These are phyloP conservation scores for Tanypteryx hageni DNA, from an alignment of 2,888 invertebrate species.

Conservation along the genomic window DNA sequence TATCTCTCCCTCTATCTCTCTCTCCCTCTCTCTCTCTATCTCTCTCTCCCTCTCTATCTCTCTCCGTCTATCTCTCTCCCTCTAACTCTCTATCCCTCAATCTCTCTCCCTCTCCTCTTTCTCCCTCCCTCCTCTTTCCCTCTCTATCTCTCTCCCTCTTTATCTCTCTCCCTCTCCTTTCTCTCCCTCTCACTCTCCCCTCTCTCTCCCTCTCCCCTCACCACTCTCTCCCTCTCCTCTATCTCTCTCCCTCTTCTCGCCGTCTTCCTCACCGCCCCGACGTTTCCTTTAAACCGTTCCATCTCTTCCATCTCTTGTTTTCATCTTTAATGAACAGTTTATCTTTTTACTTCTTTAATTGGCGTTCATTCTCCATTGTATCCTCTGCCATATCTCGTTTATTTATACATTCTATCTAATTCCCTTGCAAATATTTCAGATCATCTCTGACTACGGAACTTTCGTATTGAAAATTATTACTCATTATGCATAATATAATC, in stretches of 20 bases:
- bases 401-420: background rate
- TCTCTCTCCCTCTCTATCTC: too few relatives aligned
- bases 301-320: slow-evolving; percentile 6
- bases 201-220: background rate
- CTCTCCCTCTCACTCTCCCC: too few relatives aligned
- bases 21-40: too few relatives aligned
- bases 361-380: background rate
- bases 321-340: slow-evolving; percentile 28
- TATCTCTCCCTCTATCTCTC: background rate
- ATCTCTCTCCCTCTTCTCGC: background rate
- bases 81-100: too few relatives aligned
- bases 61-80: too few relatives aligned
- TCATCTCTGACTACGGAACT: background rate
- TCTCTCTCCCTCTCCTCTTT: background rate
- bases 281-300: background rate
- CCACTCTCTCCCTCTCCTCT: background rate
- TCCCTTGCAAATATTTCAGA: background rate
- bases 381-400: background rate
- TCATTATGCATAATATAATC: background rate
- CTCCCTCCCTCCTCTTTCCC: too few relatives aligned
- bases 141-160: too few relatives aligned
- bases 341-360: slow-evolving; percentile 30
- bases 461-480: background rate
- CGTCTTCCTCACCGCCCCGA: slow-evolving; percentile 1
- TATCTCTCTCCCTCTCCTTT: too few relatives aligned